Evolutionary conservation across 2,888 invertebrate genomes (phyloP).

Genomic region (Caenorhabditis angaria): DNA sequence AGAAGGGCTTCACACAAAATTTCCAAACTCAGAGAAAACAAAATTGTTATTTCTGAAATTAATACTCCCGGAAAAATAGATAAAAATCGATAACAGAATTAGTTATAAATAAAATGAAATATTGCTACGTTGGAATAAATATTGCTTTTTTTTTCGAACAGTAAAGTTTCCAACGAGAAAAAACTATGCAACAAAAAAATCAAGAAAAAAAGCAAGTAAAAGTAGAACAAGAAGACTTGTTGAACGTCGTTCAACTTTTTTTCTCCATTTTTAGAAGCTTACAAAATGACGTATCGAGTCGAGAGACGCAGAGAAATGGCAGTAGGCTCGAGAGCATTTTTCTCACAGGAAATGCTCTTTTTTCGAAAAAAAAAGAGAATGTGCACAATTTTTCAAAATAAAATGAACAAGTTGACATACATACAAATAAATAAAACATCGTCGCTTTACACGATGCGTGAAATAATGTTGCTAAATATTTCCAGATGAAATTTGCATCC

Average conservation of each 20-base stretch:
- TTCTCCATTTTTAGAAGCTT: slow-evolving; percentile 2
- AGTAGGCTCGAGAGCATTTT: slow-evolving; percentile 9
- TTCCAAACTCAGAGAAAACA: too few species aligned
- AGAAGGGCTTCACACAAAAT: neutral
- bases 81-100: too few species aligned
- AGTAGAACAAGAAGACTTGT: slow-evolving; percentile 2
- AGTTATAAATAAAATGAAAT: too few species aligned
- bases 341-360: slow-evolving; percentile 11
- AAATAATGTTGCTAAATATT: neutral
- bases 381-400: neutral
- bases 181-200: neutral
- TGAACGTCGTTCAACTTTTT: slow-evolving; percentile 13
- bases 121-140: too few species aligned
- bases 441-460: neutral
- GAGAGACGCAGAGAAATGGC: slow-evolving; percentile 10
- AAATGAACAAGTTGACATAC: slow-evolving; percentile 3
- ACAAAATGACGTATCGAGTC: neutral
- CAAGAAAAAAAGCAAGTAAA: neutral
- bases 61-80: too few species aligned
- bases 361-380: neutral
- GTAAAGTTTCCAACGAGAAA: too few species aligned
- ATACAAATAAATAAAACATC: neutral
- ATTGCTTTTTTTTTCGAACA: too few species aligned
- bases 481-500: too few species aligned
- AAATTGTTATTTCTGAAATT: too few species aligned